A percentile compares a stretch with the other conserved stretches of the same genome.
These are phyloP conservation scores for human DNA, from an alignment of 2,113 vertebrate species.

Conservation along the genomic window DNA sequence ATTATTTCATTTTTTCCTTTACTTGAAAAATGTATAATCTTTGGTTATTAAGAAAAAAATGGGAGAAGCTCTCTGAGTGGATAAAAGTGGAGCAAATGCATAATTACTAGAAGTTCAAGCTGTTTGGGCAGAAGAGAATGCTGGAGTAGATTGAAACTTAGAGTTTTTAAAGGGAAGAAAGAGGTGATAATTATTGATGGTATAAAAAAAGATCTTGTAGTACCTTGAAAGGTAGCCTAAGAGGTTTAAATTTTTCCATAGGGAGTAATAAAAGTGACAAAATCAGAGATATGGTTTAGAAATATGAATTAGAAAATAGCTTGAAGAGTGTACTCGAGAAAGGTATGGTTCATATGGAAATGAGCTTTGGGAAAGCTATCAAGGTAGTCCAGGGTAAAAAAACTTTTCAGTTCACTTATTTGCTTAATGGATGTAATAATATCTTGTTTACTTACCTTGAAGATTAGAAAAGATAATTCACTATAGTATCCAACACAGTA, in stretches of 20 bases:
- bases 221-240: neutral
- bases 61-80: neutral
- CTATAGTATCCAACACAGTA: neutral
- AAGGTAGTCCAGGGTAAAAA: neutral
- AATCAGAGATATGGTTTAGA: neutral
- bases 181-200: neutral
- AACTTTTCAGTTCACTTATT: neutral
- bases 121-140: neutral
- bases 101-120: neutral
- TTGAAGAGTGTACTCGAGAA: neutral
- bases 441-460: neutral
- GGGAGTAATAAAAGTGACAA: neutral
- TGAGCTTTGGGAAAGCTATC: conserved; percentile 2
- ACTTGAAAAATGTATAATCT: neutral
- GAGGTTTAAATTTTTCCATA: neutral
- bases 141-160: neutral
- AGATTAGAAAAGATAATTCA: neutral
- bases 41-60: neutral
- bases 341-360: neutral
- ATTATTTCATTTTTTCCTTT: neutral
- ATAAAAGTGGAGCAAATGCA: neutral
- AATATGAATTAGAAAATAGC: neutral
- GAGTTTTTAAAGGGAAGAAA: neutral
- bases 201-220: neutral
- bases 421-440: neutral